Evolutionary conservation across 2,888 invertebrate genomes (phyloP).

Genomic region (Diplazon laetatorius): DNA sequence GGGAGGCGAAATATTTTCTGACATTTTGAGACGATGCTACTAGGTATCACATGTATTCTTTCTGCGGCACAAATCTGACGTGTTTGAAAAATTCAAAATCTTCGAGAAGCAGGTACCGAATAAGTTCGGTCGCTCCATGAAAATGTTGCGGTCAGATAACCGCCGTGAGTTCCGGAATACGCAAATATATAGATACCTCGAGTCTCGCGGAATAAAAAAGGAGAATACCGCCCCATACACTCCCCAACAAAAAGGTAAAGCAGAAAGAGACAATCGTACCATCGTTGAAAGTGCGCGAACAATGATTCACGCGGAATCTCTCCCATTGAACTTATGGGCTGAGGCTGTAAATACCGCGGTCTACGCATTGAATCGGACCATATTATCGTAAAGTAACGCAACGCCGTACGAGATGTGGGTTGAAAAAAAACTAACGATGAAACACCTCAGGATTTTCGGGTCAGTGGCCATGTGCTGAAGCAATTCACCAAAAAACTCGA

Average conservation of each 20-base stretch:
- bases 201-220: constrained; percentile 39
- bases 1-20: constrained; percentile 38
- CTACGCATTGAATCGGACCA: constrained; percentile 64
- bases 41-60: constrained; percentile 50
- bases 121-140: constrained; percentile 45
- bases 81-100: constrained; percentile 43
- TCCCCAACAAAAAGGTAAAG: constrained; percentile 63
- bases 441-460: too few relatives aligned
- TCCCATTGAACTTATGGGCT: constrained; percentile 61
- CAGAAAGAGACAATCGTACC: constrained; percentile 62
- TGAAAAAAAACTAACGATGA: too few relatives aligned
- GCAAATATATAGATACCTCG: constrained; percentile 39
- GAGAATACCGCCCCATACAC: constrained; percentile 58
- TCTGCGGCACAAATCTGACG: constrained; percentile 60
- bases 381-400: neutral
- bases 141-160: constrained; percentile 57
- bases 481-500: constrained; percentile 63
- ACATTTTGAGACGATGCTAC: constrained; percentile 59
- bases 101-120: constrained; percentile 41
- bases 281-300: constrained; percentile 61
- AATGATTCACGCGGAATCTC: constrained; percentile 54
- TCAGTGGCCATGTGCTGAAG: too few relatives aligned
- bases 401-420: too few relatives aligned
- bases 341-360: constrained; percentile 70
- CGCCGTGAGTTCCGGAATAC: constrained; percentile 56